These are phyloP conservation scores for Lithosia quadra DNA, from an alignment of 2,888 invertebrate genomes.

Conservation along the genomic window DNA sequence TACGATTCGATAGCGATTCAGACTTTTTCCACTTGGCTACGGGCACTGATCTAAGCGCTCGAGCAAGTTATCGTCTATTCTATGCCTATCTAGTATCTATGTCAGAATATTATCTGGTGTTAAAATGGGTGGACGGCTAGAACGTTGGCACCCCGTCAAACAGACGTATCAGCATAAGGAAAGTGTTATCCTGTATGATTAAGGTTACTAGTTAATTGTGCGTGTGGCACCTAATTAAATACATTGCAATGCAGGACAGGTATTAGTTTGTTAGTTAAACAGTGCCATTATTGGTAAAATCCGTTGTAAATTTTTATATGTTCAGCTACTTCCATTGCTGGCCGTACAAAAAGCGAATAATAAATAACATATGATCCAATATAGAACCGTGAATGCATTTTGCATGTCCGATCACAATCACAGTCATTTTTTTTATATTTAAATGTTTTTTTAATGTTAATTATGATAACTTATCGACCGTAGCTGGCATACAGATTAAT, in stretches of 20 bases:
- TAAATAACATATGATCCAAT: background rate
- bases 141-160: too few relatives aligned
- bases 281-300: background rate
- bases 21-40: too few relatives aligned
- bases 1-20: too few relatives aligned
- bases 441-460: conserved; percentile 37
- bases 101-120: too few relatives aligned
- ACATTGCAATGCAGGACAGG: background rate
- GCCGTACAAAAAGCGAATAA: background rate
- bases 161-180: too few relatives aligned
- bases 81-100: too few relatives aligned
- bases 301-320: background rate
- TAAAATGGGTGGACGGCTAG: too few relatives aligned
- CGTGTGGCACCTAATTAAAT: background rate
- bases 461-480: conserved; percentile 50
- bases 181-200: too few relatives aligned
- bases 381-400: conserved; percentile 20
- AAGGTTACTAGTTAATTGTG: too few relatives aligned
- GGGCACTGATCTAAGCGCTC: too few relatives aligned
- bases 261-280: background rate
- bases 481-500: conserved; percentile 40
- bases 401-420: conserved; percentile 23
- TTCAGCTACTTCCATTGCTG: background rate
- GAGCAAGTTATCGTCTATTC: too few relatives aligned
- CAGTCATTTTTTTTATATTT: conserved; percentile 27